Percentiles rank a stretch among this genome's conserved stretches.
Conservation (phyloP, 1,140 invertebrate species). For the Bombus sylvicola region DNA sequence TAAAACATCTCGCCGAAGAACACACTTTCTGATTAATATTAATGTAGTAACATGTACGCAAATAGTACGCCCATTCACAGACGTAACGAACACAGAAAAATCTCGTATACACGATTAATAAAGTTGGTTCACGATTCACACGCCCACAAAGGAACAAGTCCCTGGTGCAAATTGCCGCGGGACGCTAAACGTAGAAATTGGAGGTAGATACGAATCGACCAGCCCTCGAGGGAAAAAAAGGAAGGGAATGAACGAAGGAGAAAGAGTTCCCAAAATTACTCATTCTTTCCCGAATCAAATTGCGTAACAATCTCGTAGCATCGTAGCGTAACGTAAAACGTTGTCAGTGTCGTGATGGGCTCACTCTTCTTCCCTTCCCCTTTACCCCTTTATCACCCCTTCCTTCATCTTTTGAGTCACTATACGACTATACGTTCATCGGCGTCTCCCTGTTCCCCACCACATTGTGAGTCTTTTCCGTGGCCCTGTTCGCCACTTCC, state of each 20-base stretch:
- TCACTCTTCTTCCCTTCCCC: slow-evolving; percentile 13
- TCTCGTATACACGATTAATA: background rate
- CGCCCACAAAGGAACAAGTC: slow-evolving; percentile 14
- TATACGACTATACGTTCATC: slow-evolving; percentile 9
- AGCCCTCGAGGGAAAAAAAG: background rate
- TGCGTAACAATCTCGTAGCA: slow-evolving; percentile 73
- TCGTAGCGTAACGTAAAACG: slow-evolving; percentile 78
- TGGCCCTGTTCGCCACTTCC: slow-evolving; percentile 44
- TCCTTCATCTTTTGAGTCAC: slow-evolving; percentile 45
- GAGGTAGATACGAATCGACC: slow-evolving; percentile 8
- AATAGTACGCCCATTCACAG: background rate
- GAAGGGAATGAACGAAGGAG: background rate
- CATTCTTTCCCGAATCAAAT: slow-evolving; percentile 70
- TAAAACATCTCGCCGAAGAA: no score
- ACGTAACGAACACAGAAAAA: background rate
- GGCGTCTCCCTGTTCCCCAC: background rate
- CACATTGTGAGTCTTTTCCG: slow-evolving; percentile 44
- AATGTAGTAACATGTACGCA: background rate
- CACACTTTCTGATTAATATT: background rate
- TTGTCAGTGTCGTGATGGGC: slow-evolving; percentile 60
- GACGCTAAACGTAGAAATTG: slow-evolving; percentile 7
- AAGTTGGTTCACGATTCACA: slow-evolving; percentile 13
- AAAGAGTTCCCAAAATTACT: slow-evolving; percentile 61
- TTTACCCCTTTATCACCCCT: slow-evolving; percentile 14
- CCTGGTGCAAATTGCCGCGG: slow-evolving; percentile 7